Evolutionary conservation across 2,888 invertebrate species (phyloP), one percentile per base, ranked within the genome.

Genomic region (Exephanes ischioxanthus): DNA sequence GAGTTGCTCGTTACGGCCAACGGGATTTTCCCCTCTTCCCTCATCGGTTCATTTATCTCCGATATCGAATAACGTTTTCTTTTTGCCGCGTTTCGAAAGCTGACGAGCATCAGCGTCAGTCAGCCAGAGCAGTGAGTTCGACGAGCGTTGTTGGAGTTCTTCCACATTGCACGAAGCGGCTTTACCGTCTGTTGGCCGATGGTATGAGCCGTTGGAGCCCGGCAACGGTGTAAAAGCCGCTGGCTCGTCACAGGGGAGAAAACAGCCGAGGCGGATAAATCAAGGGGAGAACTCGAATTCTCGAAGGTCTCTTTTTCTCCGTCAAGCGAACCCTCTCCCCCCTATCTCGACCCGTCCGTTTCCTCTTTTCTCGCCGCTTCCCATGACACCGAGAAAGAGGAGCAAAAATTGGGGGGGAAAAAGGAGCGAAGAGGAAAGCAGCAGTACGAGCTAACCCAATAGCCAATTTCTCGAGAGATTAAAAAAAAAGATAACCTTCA

Each of bases 271-370:
- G 63, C 48, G 75, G 79, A 85, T 82, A 85, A 85, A 85, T 85
- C 82, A 82, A 83, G 85, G 51, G 53, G 67, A 67, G 79, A 80
- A 82, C 58, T 82, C 79, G 76, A 85, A 85, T 82, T 79, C 85
- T 83, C 80, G 71, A 67, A 82, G 85, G 79, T 82, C 82, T 82
- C 85, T 82, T 85, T 85, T 82, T 82, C 79, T 82, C 66, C 75
- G 71, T 80, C 79, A 72, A 79, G 53, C 51, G 22, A 45, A 66
- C 58, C 37, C 79, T 41, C 9, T 5, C 5, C 41, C 9, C 37
- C 41, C 2, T 41, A 41, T 41, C 41, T 9, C 41, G 11, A 68
- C 79, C 76, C 75, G 82, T 84, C 78, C 80, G 75, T 70, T 81
- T 80, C 80, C 68, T 76, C 75, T 48, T 67, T 67, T 76, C 53